Conservation (phyloP, 2,113 vertebrate genomes). For the Aegithalos caudatus region DNA sequence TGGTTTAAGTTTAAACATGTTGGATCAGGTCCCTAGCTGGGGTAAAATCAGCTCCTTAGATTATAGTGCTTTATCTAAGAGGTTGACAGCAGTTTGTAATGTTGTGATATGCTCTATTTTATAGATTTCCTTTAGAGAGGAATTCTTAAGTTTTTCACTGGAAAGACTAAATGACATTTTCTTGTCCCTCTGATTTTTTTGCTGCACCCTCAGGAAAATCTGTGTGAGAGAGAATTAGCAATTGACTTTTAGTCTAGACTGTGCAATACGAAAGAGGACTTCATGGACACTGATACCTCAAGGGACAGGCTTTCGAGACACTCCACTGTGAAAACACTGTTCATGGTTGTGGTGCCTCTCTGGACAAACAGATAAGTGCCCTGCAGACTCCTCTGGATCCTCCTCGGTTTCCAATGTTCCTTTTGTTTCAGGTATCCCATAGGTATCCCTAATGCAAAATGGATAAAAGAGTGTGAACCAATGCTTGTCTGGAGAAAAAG, state of each 20-base stretch:
- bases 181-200: not conserved
- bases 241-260: not conserved
- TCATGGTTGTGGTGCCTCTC: not conserved
- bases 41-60: not conserved
- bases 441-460: not conserved
- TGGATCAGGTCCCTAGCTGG: not conserved
- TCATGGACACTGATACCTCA: accelerated
- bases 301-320: not conserved
- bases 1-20: not conserved
- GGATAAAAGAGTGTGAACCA: not conserved
- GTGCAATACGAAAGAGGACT: not conserved
- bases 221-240: not conserved
- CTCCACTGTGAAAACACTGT: not conserved
- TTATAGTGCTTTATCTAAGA: not conserved
- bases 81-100: not conserved
- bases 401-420: accelerated
- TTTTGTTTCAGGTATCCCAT: not conserved
- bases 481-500: not conserved
- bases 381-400: not conserved
- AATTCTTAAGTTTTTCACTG: not conserved
- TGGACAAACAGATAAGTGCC: not conserved
- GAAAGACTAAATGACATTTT: not conserved
- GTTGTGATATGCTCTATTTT: not conserved
- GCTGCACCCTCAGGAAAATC: not conserved
- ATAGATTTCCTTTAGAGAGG: not conserved